A percentile compares a stretch with the other conserved stretches of the same genome.
These are phyloP conservation scores for Coleophora deauratella DNA, from an alignment of 2,888 invertebrate species.

Conservation along the genomic window DNA sequence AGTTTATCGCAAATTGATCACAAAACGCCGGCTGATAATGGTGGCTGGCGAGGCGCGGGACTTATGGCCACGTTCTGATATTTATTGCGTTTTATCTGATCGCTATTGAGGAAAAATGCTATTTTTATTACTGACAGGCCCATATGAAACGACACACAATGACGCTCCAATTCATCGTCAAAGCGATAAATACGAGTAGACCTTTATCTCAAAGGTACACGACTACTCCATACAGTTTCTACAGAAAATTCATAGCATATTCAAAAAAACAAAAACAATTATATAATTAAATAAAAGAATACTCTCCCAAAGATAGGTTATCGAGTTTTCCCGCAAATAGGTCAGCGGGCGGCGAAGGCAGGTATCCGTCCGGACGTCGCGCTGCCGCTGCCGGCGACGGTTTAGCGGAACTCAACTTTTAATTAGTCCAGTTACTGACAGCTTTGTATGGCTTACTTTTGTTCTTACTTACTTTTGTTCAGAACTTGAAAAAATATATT, in stretches of 20 bases:
- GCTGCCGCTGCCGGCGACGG: background rate
- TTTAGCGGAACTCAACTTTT: conserved; percentile 23
- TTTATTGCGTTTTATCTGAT: conserved; percentile 8
- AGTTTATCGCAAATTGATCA: conserved; percentile 9
- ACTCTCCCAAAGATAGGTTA: too few species aligned
- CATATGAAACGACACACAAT: too few species aligned
- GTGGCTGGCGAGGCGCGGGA: conserved; percentile 3
- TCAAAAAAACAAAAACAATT: too few species aligned
- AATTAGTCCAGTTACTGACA: conserved; percentile 31
- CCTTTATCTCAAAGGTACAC: too few species aligned
- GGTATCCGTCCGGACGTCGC: background rate
- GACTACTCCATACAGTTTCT: too few species aligned
- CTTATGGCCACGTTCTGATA: conserved; percentile 1
- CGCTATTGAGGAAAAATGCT: background rate
- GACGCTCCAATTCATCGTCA: too few species aligned
- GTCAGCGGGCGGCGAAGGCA: background rate
- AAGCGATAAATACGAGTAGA: too few species aligned
- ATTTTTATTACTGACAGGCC: too few species aligned
- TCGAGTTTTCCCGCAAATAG: too few species aligned
- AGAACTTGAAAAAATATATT: conserved; percentile 25
- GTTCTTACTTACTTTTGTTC: conserved; percentile 3
- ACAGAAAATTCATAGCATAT: too few species aligned
- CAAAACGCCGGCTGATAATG: conserved; percentile 1
- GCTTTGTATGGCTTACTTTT: conserved; percentile 21
- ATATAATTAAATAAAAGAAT: too few species aligned